Evolutionary conservation across 1,140 invertebrate genomes (phyloP).

Genomic region (Ectropis grisescens): DNA sequence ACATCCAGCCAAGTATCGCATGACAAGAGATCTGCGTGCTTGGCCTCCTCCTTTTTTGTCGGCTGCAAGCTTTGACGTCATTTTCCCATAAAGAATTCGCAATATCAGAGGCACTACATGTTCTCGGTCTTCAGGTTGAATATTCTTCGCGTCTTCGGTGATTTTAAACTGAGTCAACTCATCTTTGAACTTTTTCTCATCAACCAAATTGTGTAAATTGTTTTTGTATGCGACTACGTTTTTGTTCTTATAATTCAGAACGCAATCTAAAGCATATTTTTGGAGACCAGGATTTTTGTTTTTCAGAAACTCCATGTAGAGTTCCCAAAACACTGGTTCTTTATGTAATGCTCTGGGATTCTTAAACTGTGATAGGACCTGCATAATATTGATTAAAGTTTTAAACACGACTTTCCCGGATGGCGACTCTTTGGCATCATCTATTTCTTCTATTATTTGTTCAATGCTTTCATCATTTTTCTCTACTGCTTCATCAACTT

Average conservation of each 20-base stretch:
- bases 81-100: slow-evolving; percentile 91
- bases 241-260: slow-evolving; percentile 87
- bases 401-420: slow-evolving; percentile 71
- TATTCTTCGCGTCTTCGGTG: slow-evolving; percentile 75
- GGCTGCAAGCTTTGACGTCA: slow-evolving; percentile 82
- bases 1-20: slow-evolving; percentile 88
- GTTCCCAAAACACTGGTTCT: slow-evolving; percentile 79
- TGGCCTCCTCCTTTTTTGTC: slow-evolving; percentile 81
- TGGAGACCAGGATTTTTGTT: slow-evolving; percentile 85
- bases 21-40: slow-evolving; percentile 79
- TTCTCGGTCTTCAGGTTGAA: slow-evolving; percentile 80
- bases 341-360: slow-evolving; percentile 85
- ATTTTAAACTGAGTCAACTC: slow-evolving; percentile 86
- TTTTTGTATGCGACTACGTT: slow-evolving; percentile 81
- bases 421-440: slow-evolving; percentile 47
- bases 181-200: slow-evolving; percentile 90
- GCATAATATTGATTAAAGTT: slow-evolving; percentile 79
- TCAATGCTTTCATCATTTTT: slow-evolving; percentile 31
- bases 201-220: slow-evolving; percentile 82
- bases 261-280: slow-evolving; percentile 86
- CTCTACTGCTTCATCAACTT: slow-evolving; percentile 43
- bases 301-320: slow-evolving; percentile 84
- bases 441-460: slow-evolving; percentile 30
- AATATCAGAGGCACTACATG: slow-evolving; percentile 86
- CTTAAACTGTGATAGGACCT: slow-evolving; percentile 83